Base-by-base conservation (phyloP, 2,888 invertebrate species). In the Dynastes hyllus region DNA sequence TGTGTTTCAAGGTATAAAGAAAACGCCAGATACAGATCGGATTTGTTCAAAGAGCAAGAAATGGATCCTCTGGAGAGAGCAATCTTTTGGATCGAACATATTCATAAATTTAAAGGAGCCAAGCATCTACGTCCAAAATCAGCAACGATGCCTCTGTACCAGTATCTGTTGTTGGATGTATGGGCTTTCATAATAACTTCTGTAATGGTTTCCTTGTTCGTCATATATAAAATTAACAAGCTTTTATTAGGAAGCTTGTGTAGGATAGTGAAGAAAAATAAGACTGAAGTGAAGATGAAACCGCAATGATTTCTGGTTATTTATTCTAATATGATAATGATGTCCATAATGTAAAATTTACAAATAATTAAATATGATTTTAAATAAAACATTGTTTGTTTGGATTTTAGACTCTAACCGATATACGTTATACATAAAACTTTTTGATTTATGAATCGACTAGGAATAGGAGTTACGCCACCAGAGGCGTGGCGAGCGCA, bases 11-110 rank as follows among this genome's bases (percentile, higher is more conserved):
- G 73, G 45, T 75, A 75, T 13, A 61, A 40, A 9, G n/a, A 45
- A n/a, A 75, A 61, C 2, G 73, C 73, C 22, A 45, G 50, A 29
- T 63, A 45, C 29, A 75, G 73, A 75, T 37, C 73, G 0, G 13
- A 50, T 2, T 63, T 85, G 6, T 79, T 86, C n/a, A 82, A 82
- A 66, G 83, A 85, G 50, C 85, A 86, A 78, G 85, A 85, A 9
- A 51, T 86, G 58, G 79, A 82, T 78, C 86, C 86, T 5, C 77
- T 87, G 65, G 84, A 86, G 51, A 78, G 71, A 4, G 86, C 86
- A 32, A 81, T 85, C 13, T 87, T 82, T 81, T 86, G 86, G 86
- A 78, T 85, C 0, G 84, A 87, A 77, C 85, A 86, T 77, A 85
- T 86, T 1, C 79, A 86, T 29, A 82, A 83, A 66, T 81, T 85